A percentile compares a stretch with the other conserved stretches of the same genome.
Evolutionary conservation across 2,113 vertebrate genomes (phyloP).

Genomic region (Beaufortia kweichowensis): DNA sequence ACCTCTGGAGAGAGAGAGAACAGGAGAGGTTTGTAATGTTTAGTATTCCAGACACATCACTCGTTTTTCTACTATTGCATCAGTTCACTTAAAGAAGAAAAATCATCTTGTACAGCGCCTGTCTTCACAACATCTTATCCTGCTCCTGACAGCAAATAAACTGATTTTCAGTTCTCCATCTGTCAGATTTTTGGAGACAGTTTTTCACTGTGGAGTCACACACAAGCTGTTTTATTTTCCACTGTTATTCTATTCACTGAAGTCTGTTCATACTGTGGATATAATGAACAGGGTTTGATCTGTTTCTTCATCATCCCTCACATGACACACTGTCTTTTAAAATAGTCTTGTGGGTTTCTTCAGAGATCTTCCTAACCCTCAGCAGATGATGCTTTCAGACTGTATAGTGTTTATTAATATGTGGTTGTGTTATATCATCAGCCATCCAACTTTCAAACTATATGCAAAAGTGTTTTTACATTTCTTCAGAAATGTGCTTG

Average conservation of each 20-base stretch:
- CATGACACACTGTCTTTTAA: no score
- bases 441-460: background rate
- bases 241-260: background rate
- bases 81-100: slow-evolving; percentile 38
- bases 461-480: background rate
- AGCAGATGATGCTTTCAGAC: no score
- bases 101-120: slow-evolving; percentile 33
- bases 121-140: slow-evolving; percentile 39
- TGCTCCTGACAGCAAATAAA: slow-evolving; percentile 37
- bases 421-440: no score
- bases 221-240: slow-evolving; percentile 33
- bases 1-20: slow-evolving; percentile 15
- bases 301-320: background rate
- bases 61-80: slow-evolving; percentile 24
- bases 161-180: slow-evolving; percentile 20
- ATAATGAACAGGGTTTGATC: background rate
- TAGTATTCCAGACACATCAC: background rate
- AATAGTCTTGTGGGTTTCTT: no score
- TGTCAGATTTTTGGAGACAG: slow-evolving; percentile 17
- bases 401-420: no score
- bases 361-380: no score
- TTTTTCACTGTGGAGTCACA: slow-evolving; percentile 5
- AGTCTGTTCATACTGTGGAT: background rate
- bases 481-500: background rate
- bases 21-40: slow-evolving; percentile 4